These are phyloP conservation scores for Baronia brevicornis DNA, from an alignment of 2,888 invertebrate species.

Conservation along the genomic window DNA sequence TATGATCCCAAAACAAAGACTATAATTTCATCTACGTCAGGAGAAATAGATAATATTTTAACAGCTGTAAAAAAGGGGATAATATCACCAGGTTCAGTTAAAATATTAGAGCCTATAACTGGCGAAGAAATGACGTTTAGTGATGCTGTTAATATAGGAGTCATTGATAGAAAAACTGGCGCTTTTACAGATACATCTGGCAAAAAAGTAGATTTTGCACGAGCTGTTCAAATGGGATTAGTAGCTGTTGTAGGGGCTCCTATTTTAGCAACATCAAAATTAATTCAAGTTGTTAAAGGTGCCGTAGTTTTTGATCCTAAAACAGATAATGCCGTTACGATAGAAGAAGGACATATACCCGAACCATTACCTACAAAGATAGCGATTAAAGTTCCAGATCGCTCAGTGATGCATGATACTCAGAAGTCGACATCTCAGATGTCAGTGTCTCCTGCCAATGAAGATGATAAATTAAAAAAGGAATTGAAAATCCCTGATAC, in stretches of 20 bases:
- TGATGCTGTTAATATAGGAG: slow-evolving; percentile 85
- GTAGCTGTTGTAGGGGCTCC: slow-evolving; percentile 85
- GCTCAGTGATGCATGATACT: no score
- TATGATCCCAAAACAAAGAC: slow-evolving; percentile 84
- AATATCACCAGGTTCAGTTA: slow-evolving; percentile 79
- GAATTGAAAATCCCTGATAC: slow-evolving; percentile 9
- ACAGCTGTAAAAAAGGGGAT: slow-evolving; percentile 84
- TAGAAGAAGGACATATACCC: slow-evolving; percentile 10
- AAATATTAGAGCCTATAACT: slow-evolving; percentile 81
- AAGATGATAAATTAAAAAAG: no score
- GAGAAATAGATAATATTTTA: slow-evolving; percentile 79
- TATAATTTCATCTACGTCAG: slow-evolving; percentile 79
- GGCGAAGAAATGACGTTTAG: slow-evolving; percentile 81
- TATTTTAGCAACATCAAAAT: slow-evolving; percentile 80
- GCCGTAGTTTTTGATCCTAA: slow-evolving; percentile 36
- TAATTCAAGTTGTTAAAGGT: slow-evolving; percentile 77
- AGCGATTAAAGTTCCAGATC: no score
- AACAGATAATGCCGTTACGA: slow-evolving; percentile 2
- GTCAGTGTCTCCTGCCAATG: no score
- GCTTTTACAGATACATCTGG: slow-evolving; percentile 80
- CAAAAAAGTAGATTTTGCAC: slow-evolving; percentile 79
- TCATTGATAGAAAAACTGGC: slow-evolving; percentile 82
- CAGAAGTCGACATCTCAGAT: no score
- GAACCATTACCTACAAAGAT: no score
- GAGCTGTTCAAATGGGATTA: slow-evolving; percentile 85